Percentiles rank a stretch among this genome's conserved stretches.
phyloP scores from a whole-genome alignment of 2,888 invertebrate genomes.

The Drosophila siamana region DNA sequence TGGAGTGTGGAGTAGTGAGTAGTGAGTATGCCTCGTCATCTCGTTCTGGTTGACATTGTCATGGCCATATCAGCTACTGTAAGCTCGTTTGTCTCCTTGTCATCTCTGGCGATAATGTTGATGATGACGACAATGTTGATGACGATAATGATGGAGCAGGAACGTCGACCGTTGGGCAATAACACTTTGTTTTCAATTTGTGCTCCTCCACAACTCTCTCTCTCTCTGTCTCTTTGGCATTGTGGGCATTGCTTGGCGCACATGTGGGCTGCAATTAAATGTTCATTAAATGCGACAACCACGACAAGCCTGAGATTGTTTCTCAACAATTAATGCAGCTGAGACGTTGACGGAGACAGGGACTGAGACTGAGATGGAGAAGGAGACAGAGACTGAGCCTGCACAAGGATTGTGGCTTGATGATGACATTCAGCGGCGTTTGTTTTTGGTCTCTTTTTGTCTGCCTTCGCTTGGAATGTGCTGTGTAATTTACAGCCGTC shows the following conservation, averaged over 20 bases:
- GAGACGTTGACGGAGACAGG: not conserved
- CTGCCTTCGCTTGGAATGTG: constrained; percentile 56
- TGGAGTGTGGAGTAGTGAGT: constrained; percentile 12
- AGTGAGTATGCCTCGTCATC: constrained; percentile 41
- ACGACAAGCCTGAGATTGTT: constrained; percentile 64
- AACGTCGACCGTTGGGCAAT: constrained; percentile 49
- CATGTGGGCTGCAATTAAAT: constrained; percentile 77
- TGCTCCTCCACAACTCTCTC: constrained; percentile 16
- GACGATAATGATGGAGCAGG: constrained; percentile 19
- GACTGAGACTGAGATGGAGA: not conserved
- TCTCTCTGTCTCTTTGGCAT: constrained; percentile 21
- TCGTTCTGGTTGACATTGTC: constrained; percentile 47
- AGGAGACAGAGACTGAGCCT: not conserved
- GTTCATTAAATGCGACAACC: constrained; percentile 77
- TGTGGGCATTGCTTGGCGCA: constrained; percentile 65
- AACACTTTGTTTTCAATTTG: constrained; percentile 74
- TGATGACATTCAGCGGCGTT: constrained; percentile 68
- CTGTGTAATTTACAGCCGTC: constrained; percentile 68
- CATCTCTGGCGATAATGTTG: constrained; percentile 15
- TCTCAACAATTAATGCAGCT: constrained; percentile 65
- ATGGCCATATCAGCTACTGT: constrained; percentile 56
- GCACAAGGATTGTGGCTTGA: constrained; percentile 59
- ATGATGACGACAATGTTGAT: constrained; percentile 24
- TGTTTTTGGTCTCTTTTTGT: constrained; percentile 20
- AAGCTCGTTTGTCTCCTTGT: constrained; percentile 53